phyloP scores from a whole-genome alignment of 2,113 vertebrate genomes.

The Atherinomorus stipes region DNA sequence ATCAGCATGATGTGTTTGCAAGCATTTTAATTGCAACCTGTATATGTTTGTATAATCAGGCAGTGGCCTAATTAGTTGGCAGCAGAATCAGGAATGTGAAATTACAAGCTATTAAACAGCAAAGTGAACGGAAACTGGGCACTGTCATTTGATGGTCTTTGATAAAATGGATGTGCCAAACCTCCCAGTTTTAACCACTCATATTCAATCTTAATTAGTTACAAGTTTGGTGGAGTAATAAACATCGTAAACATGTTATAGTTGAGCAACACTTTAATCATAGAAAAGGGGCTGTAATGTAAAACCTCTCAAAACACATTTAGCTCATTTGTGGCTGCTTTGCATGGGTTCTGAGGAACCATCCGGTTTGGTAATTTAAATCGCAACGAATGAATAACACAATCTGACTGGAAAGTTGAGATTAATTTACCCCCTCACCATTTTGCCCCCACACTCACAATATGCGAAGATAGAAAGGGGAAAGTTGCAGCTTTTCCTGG shows the following conservation, averaged over 20 bases:
- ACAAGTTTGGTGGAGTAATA: constrained; percentile 3
- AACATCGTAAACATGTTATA: background rate
- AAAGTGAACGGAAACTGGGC: constrained; percentile 10
- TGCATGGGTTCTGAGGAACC: constrained; percentile 5
- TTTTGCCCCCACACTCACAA: background rate
- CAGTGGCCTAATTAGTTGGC: constrained; percentile 22
- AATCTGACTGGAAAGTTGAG: constrained; percentile 26
- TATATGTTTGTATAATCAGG: constrained; percentile 34
- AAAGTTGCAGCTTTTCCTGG: constrained; percentile 39
- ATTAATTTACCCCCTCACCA: background rate
- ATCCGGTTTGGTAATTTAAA: constrained; percentile 19
- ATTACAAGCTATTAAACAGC: constrained; percentile 38
- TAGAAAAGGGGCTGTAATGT: background rate
- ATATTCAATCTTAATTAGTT: constrained; percentile 9
- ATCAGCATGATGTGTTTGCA: constrained; percentile 23
- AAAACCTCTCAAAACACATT: constrained; percentile 1
- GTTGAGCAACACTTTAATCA: constrained; percentile 7
- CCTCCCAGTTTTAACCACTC: background rate
- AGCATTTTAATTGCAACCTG: constrained; percentile 38
- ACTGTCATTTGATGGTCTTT: background rate
- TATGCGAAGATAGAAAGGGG: background rate
- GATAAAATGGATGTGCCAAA: background rate
- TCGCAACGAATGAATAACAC: background rate
- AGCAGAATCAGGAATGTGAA: constrained; percentile 31
- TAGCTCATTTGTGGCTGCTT: background rate